These are phyloP conservation scores for Entelurus aequoreus DNA, from an alignment of 2,113 vertebrate species.

Conservation along the genomic window DNA sequence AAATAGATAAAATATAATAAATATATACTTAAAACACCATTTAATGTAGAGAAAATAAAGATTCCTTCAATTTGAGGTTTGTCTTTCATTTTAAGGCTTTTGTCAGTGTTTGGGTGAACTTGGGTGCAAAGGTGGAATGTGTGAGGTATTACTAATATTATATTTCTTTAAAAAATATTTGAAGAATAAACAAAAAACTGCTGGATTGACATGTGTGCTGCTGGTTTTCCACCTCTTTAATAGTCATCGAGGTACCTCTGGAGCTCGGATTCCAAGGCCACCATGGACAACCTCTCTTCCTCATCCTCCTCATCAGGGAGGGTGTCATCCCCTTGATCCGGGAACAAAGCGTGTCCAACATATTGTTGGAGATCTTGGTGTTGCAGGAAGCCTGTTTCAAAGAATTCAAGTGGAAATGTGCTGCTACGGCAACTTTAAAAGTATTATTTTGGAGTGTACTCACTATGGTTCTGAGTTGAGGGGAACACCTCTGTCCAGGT, in stretches of 20 bases:
- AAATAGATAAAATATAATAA: conserved; percentile 56
- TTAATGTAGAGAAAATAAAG: conserved; percentile 20
- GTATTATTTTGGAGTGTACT: conserved; percentile 31
- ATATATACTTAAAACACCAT: conserved; percentile 54
- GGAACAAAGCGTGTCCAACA: conserved; percentile 21
- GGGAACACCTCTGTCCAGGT: conserved; percentile 82
- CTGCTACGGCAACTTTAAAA: background rate
- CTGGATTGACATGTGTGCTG: background rate
- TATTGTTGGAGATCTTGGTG: conserved; percentile 10
- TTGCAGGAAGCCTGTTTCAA: conserved; percentile 40
- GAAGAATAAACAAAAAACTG: conserved; percentile 16
- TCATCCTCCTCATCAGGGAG: conserved; percentile 66
- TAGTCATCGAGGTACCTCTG: conserved; percentile 67
- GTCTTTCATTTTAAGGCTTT: background rate
- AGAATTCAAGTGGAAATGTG: background rate
- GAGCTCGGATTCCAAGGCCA: conserved; percentile 69
- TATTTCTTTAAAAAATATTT: background rate
- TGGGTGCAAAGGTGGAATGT: conserved; percentile 8
- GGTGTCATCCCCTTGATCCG: conserved; percentile 41
- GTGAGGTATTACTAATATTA: background rate
- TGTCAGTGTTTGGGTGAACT: conserved; percentile 1
- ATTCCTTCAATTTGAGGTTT: background rate
- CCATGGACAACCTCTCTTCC: conserved; percentile 64
- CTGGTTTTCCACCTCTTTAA: conserved; percentile 30
- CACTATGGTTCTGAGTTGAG: conserved; percentile 45